Evolutionary conservation across 2,797 vertebrate species (phyloP).

Genomic region (Dallia pectoralis): DNA sequence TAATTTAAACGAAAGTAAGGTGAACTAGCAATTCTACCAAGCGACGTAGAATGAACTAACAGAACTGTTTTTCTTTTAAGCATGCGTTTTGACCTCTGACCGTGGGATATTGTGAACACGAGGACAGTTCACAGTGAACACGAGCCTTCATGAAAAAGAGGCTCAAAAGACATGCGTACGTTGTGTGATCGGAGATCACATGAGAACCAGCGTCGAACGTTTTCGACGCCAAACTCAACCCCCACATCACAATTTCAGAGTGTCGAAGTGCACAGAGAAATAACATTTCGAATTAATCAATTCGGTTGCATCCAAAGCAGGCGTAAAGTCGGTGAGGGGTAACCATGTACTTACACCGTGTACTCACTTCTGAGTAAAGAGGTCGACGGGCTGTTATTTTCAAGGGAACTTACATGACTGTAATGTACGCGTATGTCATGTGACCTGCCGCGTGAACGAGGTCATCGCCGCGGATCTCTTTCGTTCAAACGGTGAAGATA

Average conservation of each 20-base stretch:
- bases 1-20: too few relatives aligned
- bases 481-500: constrained; percentile 56
- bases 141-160: too few relatives aligned
- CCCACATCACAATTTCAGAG: neutral
- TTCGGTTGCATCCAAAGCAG: constrained; percentile 41
- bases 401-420: constrained; percentile 6
- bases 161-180: too few relatives aligned
- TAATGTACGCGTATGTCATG: constrained; percentile 12
- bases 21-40: too few relatives aligned
- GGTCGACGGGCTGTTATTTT: neutral
- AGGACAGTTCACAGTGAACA: too few relatives aligned
- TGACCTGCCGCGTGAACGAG: constrained; percentile 29
- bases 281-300: constrained; percentile 42
- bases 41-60: too few relatives aligned
- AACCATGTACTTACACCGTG: neutral
- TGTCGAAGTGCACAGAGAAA: constrained; percentile 33
- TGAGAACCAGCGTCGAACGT: constrained; percentile 35
- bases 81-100: too few relatives aligned
- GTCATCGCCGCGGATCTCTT: constrained; percentile 40
- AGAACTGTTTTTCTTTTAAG: too few relatives aligned
- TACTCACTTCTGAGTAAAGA: neutral
- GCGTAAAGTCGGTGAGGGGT: constrained; percentile 35
- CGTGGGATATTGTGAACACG: too few relatives aligned
- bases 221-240: constrained; percentile 14
- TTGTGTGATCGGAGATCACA: too few relatives aligned